Evolutionary conservation across 2,888 invertebrate species (phyloP).

Genomic region (Cephus nigrinus): DNA sequence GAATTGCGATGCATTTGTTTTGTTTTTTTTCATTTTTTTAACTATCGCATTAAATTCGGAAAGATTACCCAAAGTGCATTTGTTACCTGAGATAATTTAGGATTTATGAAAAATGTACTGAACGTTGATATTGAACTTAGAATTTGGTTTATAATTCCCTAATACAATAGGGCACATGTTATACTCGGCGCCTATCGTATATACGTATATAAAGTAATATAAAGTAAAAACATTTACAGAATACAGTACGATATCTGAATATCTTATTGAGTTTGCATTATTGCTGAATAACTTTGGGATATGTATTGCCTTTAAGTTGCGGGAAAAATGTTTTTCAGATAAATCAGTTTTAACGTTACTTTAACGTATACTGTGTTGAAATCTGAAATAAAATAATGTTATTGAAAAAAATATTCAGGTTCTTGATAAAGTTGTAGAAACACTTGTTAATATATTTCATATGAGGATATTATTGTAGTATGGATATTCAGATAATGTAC

Average conservation of each 20-base stretch:
- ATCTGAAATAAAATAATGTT: background rate
- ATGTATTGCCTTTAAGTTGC: background rate
- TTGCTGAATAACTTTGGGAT: background rate
- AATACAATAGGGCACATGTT: no score
- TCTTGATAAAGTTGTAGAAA: background rate
- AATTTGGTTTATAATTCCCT: no score
- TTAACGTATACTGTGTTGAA: background rate
- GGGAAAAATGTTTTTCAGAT: background rate
- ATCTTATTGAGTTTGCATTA: background rate
- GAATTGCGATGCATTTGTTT: background rate
- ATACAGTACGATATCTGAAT: background rate
- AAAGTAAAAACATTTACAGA: background rate
- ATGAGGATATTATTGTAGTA: background rate
- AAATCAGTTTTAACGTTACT: background rate
- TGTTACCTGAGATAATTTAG: no score
- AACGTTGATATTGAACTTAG: background rate
- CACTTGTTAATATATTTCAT: background rate
- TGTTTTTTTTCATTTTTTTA: background rate
- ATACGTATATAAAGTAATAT: background rate
- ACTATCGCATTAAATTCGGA: background rate
- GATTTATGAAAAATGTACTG: background rate
- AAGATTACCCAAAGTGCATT: background rate
- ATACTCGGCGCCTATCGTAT: background rate
- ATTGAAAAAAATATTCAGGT: background rate
- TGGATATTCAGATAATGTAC: background rate